Evolutionary conservation across 2,797 vertebrate species (phyloP).

Genomic region (Oryzias sinensis): DNA sequence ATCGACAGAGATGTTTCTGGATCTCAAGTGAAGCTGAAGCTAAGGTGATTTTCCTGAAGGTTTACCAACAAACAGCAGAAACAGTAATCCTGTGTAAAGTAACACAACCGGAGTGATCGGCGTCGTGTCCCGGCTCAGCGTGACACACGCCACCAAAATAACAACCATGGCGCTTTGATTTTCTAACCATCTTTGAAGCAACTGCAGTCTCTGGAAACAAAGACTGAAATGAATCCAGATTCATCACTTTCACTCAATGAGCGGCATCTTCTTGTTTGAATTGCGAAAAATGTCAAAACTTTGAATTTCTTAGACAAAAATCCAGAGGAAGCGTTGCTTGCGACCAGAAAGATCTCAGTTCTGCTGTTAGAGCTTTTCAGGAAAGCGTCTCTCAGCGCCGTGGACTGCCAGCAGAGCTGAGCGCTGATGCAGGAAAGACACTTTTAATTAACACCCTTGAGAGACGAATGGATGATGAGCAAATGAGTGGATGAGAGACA

Average conservation of each 20-base stretch:
- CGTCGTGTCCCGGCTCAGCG: conserved; percentile 27
- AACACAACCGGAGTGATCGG: conserved; percentile 32
- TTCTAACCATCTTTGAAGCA: conserved; percentile 25
- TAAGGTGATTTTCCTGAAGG: not conserved
- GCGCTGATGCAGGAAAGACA: conserved; percentile 67
- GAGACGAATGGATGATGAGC: conserved; percentile 63
- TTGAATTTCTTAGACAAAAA: conserved; percentile 31
- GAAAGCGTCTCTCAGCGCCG: conserved; percentile 40
- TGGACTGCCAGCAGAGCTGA: conserved; percentile 57
- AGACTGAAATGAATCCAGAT: not conserved
- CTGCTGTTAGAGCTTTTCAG: conserved; percentile 67
- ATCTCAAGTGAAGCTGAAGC: too few relatives aligned
- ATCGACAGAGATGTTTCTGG: too few relatives aligned
- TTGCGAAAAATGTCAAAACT: conserved; percentile 25
- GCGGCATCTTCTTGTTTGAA: conserved; percentile 32
- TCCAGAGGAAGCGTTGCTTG: too few relatives aligned
- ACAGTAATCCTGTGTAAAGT: conserved; percentile 15
- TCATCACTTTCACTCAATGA: conserved; percentile 37
- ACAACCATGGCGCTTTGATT: conserved; percentile 54
- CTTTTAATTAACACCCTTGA: conserved; percentile 78
- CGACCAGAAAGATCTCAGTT: too few relatives aligned
- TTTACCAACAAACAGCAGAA: conserved; percentile 19
- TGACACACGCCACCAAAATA: conserved; percentile 50
- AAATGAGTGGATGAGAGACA: conserved; percentile 56
- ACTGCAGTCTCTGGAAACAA: conserved; percentile 39